Evolutionary conservation across 2,797 vertebrate genomes (phyloP).

Genomic region (Peromyscus attwateri): DNA sequence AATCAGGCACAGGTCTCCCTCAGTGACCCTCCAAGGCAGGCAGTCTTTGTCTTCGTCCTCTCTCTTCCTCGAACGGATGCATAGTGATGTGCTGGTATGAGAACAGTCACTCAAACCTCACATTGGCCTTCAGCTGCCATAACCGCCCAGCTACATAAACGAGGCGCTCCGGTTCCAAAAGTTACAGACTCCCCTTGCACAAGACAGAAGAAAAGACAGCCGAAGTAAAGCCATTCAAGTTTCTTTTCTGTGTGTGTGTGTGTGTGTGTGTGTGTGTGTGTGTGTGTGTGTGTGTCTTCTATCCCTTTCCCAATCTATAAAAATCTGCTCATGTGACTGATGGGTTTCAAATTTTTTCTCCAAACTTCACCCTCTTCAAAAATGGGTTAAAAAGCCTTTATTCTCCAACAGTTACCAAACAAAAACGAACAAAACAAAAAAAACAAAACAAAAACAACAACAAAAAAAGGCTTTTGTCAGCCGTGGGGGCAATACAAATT

Average conservation of each 20-base stretch:
- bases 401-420: slow-evolving; percentile 87
- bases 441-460: slow-evolving; percentile 79
- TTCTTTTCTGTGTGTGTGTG: slow-evolving; percentile 61
- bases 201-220: slow-evolving; percentile 92
- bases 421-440: slow-evolving; percentile 77
- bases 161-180: slow-evolving; percentile 88
- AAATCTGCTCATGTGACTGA: slow-evolving; percentile 90
- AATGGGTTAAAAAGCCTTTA: slow-evolving; percentile 91
- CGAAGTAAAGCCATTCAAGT: slow-evolving; percentile 92
- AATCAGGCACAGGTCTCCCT: slow-evolving; percentile 96
- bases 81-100: slow-evolving; percentile 93
- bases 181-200: slow-evolving; percentile 89
- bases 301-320: slow-evolving; percentile 89
- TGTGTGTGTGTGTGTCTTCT: slow-evolving; percentile 84
- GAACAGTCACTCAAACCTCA: slow-evolving; percentile 87
- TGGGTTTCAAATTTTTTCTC: slow-evolving; percentile 90
- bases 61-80: slow-evolving; percentile 88
- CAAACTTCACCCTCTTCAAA: slow-evolving; percentile 91
- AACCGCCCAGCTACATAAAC: slow-evolving; percentile 86
- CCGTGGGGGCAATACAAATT: slow-evolving; percentile 89
- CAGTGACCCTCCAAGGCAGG: slow-evolving; percentile 91
- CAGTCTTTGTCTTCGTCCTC: slow-evolving; percentile 83
- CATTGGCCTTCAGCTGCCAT: slow-evolving; percentile 90
- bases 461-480: slow-evolving; percentile 87
- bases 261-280: slow-evolving; percentile 50